A percentile compares a stretch with the other conserved stretches of the same genome.
These are phyloP conservation scores for Perccottus glenii DNA, from an alignment of 2,113 vertebrate species.

Conservation along the genomic window DNA sequence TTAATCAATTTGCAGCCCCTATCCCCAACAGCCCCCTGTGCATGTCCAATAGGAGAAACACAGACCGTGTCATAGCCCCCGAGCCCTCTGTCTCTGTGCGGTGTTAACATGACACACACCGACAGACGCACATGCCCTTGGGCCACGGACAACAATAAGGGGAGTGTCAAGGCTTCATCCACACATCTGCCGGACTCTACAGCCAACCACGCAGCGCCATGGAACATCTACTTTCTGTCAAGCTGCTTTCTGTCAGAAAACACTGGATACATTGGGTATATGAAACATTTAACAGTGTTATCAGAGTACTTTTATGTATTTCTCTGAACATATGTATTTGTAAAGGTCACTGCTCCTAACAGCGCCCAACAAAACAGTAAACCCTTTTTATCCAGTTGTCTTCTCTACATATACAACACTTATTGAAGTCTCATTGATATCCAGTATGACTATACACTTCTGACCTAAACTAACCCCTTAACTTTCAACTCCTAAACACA, in stretches of 20 bases:
- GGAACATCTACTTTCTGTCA: slow-evolving; percentile 13
- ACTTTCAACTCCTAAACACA: background rate
- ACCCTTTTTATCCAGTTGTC: too few relatives aligned
- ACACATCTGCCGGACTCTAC: slow-evolving; percentile 52
- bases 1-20: slow-evolving; percentile 66
- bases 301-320: too few relatives aligned
- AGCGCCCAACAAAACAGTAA: too few relatives aligned
- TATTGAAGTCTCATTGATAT: too few relatives aligned
- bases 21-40: slow-evolving; percentile 48
- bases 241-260: slow-evolving; percentile 8
- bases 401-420: too few relatives aligned
- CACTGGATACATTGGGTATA: background rate
- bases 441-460: too few relatives aligned
- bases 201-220: slow-evolving; percentile 50
- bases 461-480: background rate
- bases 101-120: slow-evolving; percentile 40
- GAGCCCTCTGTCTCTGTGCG: slow-evolving; percentile 34
- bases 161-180: slow-evolving; percentile 46
- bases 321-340: too few relatives aligned
- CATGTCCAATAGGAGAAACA: slow-evolving; percentile 33
- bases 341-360: too few relatives aligned
- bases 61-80: slow-evolving; percentile 52
- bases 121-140: slow-evolving; percentile 46
- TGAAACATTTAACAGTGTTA: background rate
- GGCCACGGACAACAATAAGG: slow-evolving; percentile 56